These are phyloP conservation scores for Sphyrna mokarran DNA, from an alignment of 2,113 vertebrate species.

Conservation along the genomic window DNA sequence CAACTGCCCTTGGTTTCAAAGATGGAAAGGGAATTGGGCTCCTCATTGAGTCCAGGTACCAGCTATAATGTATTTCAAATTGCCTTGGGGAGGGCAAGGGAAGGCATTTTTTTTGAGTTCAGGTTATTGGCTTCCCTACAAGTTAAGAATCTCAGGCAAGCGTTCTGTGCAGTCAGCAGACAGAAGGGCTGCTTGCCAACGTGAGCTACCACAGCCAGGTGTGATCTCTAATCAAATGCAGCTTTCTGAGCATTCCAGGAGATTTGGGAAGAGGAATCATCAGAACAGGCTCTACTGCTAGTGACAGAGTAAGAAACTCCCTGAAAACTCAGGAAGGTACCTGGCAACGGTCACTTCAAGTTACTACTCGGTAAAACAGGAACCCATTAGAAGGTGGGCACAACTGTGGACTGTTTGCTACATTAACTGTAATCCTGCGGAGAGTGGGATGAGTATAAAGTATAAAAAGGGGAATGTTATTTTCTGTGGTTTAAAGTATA, in stretches of 20 bases:
- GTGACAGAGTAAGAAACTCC: background rate
- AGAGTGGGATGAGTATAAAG: background rate
- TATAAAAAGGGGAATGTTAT: background rate
- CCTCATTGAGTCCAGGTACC: too few relatives aligned
- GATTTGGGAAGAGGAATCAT: background rate
- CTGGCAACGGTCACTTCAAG: background rate
- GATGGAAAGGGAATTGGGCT: background rate
- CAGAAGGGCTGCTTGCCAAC: background rate
- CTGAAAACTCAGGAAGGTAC: background rate
- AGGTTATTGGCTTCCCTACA: background rate
- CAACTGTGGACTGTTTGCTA: background rate
- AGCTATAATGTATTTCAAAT: background rate
- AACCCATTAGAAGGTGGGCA: too few relatives aligned
- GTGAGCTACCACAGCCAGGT: background rate
- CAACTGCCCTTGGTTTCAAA: background rate
- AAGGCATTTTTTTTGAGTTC: background rate
- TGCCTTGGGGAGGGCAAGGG: background rate
- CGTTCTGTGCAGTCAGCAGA: background rate
- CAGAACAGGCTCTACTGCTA: background rate
- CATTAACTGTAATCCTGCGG: background rate
- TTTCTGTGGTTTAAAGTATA: background rate
- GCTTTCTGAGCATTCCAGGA: background rate
- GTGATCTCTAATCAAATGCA: background rate
- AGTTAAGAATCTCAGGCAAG: background rate
- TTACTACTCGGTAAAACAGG: background rate